Conservation (phyloP, 2,888 invertebrate genomes). For the Monoplex corrugatus region DNA sequence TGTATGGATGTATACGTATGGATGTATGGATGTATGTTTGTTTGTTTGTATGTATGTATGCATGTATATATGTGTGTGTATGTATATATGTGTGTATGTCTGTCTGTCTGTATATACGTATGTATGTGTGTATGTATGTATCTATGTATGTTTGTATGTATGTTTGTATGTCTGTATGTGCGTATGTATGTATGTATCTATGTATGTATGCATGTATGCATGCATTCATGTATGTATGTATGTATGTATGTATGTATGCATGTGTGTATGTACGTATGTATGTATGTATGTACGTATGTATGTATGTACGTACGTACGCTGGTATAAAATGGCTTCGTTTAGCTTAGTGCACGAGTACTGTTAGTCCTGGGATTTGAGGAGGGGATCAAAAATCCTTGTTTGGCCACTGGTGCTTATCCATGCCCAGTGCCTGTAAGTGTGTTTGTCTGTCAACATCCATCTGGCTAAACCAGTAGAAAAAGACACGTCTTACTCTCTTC, state of each 20-base stretch:
- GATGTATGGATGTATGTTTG: background rate
- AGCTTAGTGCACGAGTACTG: no score
- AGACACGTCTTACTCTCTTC: no score
- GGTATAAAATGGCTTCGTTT: no score
- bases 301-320: background rate
- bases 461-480: no score
- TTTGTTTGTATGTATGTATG: background rate
- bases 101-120: background rate
- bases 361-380: no score
- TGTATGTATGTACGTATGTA: background rate
- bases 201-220: background rate
- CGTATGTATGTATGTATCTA: background rate
- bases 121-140: slow-evolving; percentile 8
- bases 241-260: background rate
- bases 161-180: background rate
- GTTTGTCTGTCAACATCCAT: no score
- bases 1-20: background rate
- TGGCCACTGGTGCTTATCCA: no score
- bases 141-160: background rate
- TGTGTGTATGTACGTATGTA: background rate
- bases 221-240: background rate
- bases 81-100: background rate
- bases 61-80: background rate
- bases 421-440: no score
- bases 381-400: no score